phyloP scores from a whole-genome alignment of 2,113 vertebrate genomes.

The Ploceus nigricollis region DNA sequence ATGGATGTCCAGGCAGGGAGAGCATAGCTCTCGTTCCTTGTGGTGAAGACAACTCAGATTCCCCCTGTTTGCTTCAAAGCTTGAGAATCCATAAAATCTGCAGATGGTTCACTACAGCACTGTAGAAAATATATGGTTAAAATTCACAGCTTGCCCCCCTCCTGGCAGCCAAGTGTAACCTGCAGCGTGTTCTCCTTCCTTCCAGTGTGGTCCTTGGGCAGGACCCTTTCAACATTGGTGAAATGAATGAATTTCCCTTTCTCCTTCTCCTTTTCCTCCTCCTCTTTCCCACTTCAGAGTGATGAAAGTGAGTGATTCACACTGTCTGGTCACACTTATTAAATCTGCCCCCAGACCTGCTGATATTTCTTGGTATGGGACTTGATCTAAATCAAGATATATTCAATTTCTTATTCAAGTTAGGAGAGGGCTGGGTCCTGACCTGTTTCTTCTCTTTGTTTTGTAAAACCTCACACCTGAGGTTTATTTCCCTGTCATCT shows the following conservation, averaged over 20 bases:
- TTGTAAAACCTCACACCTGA: not conserved
- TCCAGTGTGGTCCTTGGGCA: not conserved
- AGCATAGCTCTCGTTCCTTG: not conserved
- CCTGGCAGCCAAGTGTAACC: not conserved
- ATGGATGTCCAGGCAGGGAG: fast-evolving
- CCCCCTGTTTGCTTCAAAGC: not conserved
- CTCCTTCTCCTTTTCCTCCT: not conserved
- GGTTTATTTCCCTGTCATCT: not conserved
- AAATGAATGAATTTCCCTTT: not conserved
- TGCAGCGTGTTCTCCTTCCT: not conserved
- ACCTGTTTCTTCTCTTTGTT: not conserved
- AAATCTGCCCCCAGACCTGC: not conserved
- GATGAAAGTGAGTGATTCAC: not conserved
- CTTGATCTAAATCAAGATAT: not conserved
- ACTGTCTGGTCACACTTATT: not conserved
- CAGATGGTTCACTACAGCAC: not conserved
- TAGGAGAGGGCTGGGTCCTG: not conserved
- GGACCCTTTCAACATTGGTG: not conserved
- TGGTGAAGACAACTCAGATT: not conserved
- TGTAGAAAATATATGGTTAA: not conserved
- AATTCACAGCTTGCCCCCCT: not conserved
- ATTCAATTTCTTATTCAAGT: not conserved
- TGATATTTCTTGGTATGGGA: not conserved
- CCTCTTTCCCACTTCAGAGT: not conserved
- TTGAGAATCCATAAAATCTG: not conserved